phyloP scores from a whole-genome alignment of 2,797 vertebrate species.

The Anguilla anguilla region DNA sequence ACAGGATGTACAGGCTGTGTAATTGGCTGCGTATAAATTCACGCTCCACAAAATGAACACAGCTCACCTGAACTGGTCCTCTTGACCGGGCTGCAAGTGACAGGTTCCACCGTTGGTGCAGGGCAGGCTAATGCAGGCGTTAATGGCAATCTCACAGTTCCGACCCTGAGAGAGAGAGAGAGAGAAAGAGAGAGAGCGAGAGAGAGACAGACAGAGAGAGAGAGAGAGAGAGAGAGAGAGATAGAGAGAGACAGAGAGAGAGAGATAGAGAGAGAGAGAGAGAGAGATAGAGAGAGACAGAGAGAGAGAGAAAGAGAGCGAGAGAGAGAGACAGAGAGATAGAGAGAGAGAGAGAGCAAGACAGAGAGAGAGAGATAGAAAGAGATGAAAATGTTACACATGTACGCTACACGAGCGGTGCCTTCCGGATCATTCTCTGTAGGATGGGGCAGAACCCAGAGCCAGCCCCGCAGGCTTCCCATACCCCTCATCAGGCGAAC shows the following conservation, averaged over 20 bases:
- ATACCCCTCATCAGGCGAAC: background rate
- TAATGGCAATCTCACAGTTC: constrained; percentile 89
- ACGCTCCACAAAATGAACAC: no score
- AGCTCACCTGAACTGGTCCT: constrained; percentile 88
- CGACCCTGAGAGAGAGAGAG: constrained; percentile 74
- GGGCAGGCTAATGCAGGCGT: constrained; percentile 89
- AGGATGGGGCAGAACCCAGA: background rate
- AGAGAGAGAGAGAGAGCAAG: background rate
- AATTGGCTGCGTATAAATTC: no score
- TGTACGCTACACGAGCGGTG: no score
- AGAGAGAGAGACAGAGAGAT: background rate
- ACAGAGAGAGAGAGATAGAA: background rate
- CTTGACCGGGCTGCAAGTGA: constrained; percentile 80
- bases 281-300: no score
- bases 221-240: background rate
- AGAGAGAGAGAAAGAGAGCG: background rate
- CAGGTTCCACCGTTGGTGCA: constrained; percentile 92
- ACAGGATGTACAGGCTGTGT: background rate
- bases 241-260: constrained; percentile 32
- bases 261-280: background rate
- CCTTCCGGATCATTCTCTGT: background rate
- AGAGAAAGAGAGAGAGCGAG: background rate
- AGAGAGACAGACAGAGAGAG: background rate
- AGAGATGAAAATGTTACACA: background rate
- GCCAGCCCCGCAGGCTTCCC: background rate